Evolutionary conservation across 2,888 invertebrate species (phyloP), one percentile per base, ranked within the genome.

Genomic region (Amitus sp.): DNA sequence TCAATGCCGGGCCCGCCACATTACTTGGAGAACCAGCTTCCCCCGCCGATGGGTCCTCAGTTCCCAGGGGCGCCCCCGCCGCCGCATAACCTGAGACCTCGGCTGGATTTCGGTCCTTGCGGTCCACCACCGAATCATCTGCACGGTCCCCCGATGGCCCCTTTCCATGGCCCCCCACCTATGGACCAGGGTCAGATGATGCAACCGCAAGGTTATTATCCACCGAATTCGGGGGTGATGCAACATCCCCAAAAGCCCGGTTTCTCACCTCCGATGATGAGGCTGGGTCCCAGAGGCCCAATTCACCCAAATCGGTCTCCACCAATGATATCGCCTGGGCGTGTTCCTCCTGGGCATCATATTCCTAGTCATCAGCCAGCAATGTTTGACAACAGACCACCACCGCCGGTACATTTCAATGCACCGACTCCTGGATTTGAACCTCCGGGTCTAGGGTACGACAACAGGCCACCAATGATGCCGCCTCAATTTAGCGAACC

Each of bases 21-120:
- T 39, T 81, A 77, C 47, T 47, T 67, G 30, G 76, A 79, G 13
- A 74, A 70, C 62, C 78, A 74, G 45, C 76, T 73, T 58, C 69
- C 74, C 57, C 68, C 70, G 12, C 68, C 67, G 33, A 62, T 74
- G 61, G 56, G 45, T 18, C 37, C n/a, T n/a, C n/a, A n/a, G n/a
- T n/a, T n/a, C n/a, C n/a, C n/a, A n/a, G n/a, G 37, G 13, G 20
- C 3, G 3, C 40, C 30, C 0, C 42, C 45, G 2, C 71, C 70
- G 2, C 74, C 76, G 10, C 69, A 74, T 10, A 60, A 73, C 10
- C 69, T 70, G 54, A 65, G 62, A 20, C 73, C 74, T 20, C 62
- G 73, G 39, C 64, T 73, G 59, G 78, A 80, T 17, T 79, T 72
- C 40, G 72, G 73, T 2, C 72, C 74, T 2, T 71, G 79, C 9